Conservation (phyloP, 2,113 vertebrate genomes). For the Piaya cayana region DNA sequence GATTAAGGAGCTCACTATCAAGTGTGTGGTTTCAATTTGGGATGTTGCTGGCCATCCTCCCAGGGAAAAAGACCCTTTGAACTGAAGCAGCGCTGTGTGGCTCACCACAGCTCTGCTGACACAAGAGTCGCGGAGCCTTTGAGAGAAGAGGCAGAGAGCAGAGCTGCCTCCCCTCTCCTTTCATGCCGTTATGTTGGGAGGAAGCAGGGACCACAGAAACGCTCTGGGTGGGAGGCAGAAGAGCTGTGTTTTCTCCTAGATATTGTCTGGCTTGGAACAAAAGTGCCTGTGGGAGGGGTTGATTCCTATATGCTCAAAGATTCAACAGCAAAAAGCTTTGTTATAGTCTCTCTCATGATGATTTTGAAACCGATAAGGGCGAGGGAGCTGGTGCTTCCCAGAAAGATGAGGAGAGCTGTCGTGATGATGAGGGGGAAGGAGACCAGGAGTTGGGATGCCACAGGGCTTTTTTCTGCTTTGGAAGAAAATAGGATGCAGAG, state of each 20-base stretch:
- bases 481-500: background rate
- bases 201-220: background rate
- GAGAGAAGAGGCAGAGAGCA: background rate
- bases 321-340: background rate
- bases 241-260: background rate
- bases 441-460: background rate
- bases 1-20: background rate
- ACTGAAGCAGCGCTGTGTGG: background rate
- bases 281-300: background rate
- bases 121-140: background rate
- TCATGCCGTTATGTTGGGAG: background rate
- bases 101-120: constrained; percentile 2
- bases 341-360: background rate
- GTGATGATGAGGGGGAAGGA: background rate
- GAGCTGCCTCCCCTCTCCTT: background rate
- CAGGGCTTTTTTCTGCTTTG: background rate
- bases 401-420: background rate
- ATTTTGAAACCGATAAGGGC: background rate
- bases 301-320: background rate
- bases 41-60: background rate
- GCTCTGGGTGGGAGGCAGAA: background rate
- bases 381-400: background rate
- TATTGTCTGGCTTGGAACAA: background rate
- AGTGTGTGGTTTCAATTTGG: background rate
- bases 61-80: background rate